phyloP scores from a whole-genome alignment of 2,113 vertebrate genomes.

The Carettochelys insculpta region DNA sequence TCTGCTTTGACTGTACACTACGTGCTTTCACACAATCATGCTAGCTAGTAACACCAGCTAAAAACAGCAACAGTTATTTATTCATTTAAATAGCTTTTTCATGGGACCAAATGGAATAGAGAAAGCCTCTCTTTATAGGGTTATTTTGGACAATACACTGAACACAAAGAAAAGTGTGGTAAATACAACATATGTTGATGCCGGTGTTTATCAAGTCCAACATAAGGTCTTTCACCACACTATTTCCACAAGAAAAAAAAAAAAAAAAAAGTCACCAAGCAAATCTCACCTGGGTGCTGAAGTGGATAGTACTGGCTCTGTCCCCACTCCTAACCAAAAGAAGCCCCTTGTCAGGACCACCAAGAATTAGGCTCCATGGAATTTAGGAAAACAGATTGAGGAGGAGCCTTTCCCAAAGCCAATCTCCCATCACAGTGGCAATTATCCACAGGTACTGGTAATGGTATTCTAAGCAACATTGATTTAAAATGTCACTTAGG shows the following conservation, averaged over 20 bases:
- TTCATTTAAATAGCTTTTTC: rapidly evolving
- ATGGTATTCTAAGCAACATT: not conserved
- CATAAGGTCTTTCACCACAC: not conserved
- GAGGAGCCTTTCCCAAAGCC: not conserved
- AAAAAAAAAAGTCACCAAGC: not conserved
- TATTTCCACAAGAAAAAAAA: not conserved
- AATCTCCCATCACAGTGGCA: not conserved
- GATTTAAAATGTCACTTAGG: not conserved
- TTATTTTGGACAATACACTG: not conserved
- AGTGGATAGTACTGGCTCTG: rapidly evolving
- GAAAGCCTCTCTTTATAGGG: not conserved
- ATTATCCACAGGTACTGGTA: rapidly evolving
- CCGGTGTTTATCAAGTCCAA: not conserved
- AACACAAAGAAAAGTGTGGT: not conserved
- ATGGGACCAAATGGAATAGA: not conserved
- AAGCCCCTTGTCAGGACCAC: not conserved
- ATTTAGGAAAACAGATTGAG: not conserved
- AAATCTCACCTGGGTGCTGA: not conserved
- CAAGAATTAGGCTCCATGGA: not conserved
- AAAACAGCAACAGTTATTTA: not conserved
- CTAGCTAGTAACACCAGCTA: rapidly evolving
- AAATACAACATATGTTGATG: not conserved
- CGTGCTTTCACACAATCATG: not conserved
- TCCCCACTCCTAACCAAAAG: not conserved
- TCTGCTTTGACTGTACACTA: no score